A percentile compares a stretch with the other conserved stretches of the same genome.
Evolutionary conservation across 2,113 vertebrate genomes (phyloP).

Genomic region (Paedocypris sp.): DNA sequence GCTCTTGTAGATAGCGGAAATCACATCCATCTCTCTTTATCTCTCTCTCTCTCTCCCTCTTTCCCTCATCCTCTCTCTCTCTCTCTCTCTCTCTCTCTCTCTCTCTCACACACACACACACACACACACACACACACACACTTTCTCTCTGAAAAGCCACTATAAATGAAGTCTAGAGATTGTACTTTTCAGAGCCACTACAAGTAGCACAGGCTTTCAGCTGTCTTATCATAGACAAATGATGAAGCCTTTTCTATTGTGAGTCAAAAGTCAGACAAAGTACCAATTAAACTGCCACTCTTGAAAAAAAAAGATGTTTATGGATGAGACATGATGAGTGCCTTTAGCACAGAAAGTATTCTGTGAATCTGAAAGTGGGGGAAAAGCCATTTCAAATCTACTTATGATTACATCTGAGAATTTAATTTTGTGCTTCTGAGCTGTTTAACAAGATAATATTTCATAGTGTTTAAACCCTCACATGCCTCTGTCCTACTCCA

Average conservation of each 20-base stretch:
- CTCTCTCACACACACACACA: too few species aligned
- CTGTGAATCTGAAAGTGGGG: slow-evolving; percentile 2
- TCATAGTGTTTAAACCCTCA: too few species aligned
- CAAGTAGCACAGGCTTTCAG: background rate
- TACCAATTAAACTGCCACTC: slow-evolving; percentile 25
- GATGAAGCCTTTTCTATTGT: slow-evolving; percentile 4
- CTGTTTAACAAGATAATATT: background rate
- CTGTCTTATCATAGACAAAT: background rate
- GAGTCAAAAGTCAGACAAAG: slow-evolving; percentile 16
- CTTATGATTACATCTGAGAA: background rate
- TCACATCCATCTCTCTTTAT: too few species aligned
- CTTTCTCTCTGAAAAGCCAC: background rate
- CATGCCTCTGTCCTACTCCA: too few species aligned
- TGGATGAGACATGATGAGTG: slow-evolving; percentile 9
- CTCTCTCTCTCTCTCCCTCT: too few species aligned
- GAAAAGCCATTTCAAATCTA: slow-evolving; percentile 9
- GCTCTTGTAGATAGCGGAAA: too few species aligned
- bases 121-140: background rate
- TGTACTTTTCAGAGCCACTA: background rate
- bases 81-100: too few species aligned
- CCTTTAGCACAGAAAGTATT: background rate
- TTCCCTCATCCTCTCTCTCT: too few species aligned
- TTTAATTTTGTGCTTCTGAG: background rate
- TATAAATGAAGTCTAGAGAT: background rate
- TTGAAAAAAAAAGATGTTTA: slow-evolving; percentile 18